Percentiles rank a stretch among this genome's conserved stretches.
Conservation (phyloP, 2,797 vertebrate genomes). For the Lithobates sylvaticus region DNA sequence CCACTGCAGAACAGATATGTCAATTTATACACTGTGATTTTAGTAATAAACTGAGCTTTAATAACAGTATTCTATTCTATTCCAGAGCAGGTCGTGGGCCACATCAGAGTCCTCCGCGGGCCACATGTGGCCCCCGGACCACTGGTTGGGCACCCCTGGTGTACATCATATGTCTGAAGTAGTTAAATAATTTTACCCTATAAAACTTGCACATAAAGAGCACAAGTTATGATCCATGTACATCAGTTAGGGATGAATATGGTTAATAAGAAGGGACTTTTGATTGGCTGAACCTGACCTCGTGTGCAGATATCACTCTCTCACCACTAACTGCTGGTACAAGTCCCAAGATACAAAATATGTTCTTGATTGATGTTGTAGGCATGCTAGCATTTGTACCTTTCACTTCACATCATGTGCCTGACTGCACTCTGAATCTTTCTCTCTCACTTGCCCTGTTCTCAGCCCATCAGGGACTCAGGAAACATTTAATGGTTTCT, state of each 20-base stretch:
- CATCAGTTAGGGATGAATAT: background rate
- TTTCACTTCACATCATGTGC: conserved; percentile 58
- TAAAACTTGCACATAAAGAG: no score
- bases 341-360: conserved; percentile 32
- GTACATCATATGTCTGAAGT: no score
- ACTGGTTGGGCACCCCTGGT: no score
- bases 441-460: background rate
- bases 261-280: background rate
- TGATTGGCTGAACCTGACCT: conserved; percentile 30
- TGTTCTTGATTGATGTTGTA: conserved; percentile 45
- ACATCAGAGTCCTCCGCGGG: no score
- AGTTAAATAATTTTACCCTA: no score
- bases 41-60: no score
- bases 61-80: no score
- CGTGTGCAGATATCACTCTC: conserved; percentile 4
- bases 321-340: conserved; percentile 30
- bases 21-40: no score
- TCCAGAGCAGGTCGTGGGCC: no score
- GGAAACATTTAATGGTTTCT: conserved; percentile 43
- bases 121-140: no score
- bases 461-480: conserved; percentile 15
- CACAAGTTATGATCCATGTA: no score
- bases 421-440: conserved; percentile 27
- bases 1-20: no score
- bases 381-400: conserved; percentile 55